These are phyloP conservation scores for Apodemia duryi DNA, from an alignment of 2,888 invertebrate species.

Conservation along the genomic window DNA sequence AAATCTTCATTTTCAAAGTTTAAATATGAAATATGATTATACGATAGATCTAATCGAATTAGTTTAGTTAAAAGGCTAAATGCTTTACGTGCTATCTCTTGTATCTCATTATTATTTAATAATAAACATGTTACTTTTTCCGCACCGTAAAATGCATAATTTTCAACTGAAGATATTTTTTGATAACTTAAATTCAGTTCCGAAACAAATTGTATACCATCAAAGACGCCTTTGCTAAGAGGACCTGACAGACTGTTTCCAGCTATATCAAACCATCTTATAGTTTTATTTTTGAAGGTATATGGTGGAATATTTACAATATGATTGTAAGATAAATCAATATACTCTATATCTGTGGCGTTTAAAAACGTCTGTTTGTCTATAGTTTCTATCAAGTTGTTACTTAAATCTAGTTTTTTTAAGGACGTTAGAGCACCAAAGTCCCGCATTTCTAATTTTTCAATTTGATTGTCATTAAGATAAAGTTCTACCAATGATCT, in stretches of 20 bases:
- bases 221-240: not conserved
- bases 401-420: not conserved
- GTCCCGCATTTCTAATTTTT: not conserved
- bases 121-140: not conserved
- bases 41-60: not conserved
- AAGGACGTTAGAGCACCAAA: not conserved
- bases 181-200: not conserved
- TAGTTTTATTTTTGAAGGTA: not conserved
- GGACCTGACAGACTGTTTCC: not conserved
- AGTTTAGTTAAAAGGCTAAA: not conserved
- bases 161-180: not conserved
- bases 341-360: not conserved
- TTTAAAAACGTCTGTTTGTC: not conserved
- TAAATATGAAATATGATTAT: not conserved
- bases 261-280: not conserved
- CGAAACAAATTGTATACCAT: not conserved
- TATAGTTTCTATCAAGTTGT: not conserved
- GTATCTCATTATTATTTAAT: not conserved
- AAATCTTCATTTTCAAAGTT: not conserved
- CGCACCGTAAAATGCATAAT: not conserved
- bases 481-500: not conserved
- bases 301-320: not conserved
- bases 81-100: not conserved
- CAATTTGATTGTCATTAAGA: slow-evolving; percentile 1
- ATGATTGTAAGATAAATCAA: not conserved